A percentile compares a stretch with the other conserved stretches of the same genome.
phyloP scores from a whole-genome alignment of 2,888 invertebrate genomes.

The Brassicogethes aeneus region DNA sequence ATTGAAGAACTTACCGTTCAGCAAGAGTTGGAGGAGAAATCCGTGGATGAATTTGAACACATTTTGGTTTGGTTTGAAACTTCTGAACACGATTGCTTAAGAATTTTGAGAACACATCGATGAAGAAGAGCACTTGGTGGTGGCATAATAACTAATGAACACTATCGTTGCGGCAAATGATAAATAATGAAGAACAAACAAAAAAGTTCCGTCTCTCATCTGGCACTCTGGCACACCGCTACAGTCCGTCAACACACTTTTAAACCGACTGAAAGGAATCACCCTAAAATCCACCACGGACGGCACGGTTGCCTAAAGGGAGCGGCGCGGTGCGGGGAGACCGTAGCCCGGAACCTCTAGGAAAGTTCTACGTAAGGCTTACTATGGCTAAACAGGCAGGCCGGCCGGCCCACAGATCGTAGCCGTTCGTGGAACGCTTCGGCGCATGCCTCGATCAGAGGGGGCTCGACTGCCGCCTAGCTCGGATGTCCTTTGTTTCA shows the following conservation, averaged over 20 bases:
- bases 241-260: constrained; percentile 33
- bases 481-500: constrained; percentile 30
- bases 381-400: constrained; percentile 20
- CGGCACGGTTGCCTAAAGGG: constrained; percentile 29
- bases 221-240: constrained; percentile 25
- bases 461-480: constrained; percentile 7
- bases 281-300: constrained; percentile 37
- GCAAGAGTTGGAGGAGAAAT: background rate
- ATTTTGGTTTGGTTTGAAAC: no score
- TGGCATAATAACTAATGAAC: constrained; percentile 16
- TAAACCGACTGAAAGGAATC: constrained; percentile 37
- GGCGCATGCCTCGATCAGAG: constrained; percentile 8
- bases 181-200: constrained; percentile 38
- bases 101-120: background rate
- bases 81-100: background rate
- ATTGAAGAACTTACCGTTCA: background rate
- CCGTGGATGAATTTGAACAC: background rate
- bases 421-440: constrained; percentile 4
- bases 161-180: constrained; percentile 11
- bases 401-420: constrained; percentile 7
- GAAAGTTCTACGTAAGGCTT: constrained; percentile 6
- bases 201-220: constrained; percentile 28
- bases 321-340: constrained; percentile 28
- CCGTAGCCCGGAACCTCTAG: constrained; percentile 3
- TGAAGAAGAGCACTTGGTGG: constrained; percentile 24